Percentiles rank a stretch among this genome's conserved stretches.
Conservation (phyloP, 2,797 vertebrate genomes). For the Heterohyrax brucei region DNA sequence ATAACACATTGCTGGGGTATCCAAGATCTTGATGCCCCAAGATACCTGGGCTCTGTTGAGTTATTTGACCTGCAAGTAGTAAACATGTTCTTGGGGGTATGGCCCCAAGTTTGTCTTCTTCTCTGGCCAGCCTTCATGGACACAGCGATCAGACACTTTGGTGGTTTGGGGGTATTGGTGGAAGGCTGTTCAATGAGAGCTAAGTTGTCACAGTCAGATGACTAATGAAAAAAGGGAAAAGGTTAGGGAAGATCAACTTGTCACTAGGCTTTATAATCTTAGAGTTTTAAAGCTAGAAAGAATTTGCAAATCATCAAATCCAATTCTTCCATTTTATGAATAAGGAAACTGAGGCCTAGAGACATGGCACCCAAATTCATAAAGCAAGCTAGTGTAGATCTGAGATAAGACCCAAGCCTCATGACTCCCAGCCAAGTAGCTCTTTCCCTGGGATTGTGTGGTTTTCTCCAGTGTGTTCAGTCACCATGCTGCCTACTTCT, state of each 20-base stretch:
- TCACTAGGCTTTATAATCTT: neutral
- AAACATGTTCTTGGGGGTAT: neutral
- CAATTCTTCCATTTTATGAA: neutral
- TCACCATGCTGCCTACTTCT: neutral
- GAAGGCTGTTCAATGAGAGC: neutral
- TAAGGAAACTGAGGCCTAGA: neutral
- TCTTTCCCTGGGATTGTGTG: fast-evolving
- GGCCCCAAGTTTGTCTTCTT: neutral
- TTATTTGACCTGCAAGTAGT: neutral
- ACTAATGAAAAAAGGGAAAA: neutral
- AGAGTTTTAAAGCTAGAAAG: neutral
- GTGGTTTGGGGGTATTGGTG: neutral
- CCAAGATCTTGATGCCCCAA: neutral
- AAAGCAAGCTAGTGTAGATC: neutral
- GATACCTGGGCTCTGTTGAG: neutral
- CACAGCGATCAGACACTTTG: neutral
- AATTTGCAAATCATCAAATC: neutral
- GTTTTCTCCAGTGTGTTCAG: neutral
- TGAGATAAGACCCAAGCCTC: neutral
- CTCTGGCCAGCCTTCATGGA: neutral
- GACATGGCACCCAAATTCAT: neutral
- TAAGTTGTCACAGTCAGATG: neutral
- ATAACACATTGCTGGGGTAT: neutral
- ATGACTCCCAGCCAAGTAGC: neutral
- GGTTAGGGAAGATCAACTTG: neutral